phyloP scores from a whole-genome alignment of 2,888 invertebrate species.

The Folsomia candida region DNA sequence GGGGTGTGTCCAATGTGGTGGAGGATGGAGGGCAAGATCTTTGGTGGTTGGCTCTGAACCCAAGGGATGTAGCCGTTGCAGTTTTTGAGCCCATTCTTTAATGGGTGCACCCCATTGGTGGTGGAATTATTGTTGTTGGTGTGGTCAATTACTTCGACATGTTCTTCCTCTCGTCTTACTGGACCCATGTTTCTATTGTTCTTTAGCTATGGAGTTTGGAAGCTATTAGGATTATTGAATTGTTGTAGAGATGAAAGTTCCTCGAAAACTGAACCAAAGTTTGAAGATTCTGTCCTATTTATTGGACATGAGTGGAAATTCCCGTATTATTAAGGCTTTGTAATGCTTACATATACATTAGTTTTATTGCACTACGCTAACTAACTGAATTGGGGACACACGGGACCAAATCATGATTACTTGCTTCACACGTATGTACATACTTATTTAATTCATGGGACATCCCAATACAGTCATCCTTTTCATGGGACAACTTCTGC shows the following conservation, averaged over 20 bases:
- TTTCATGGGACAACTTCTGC: too few species aligned
- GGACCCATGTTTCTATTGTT: not conserved
- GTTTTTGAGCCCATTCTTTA: not conserved
- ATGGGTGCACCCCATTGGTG: not conserved
- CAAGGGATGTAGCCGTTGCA: not conserved
- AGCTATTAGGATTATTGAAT: not conserved
- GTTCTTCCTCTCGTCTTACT: not conserved
- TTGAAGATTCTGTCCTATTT: not conserved
- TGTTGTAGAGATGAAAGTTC: not conserved
- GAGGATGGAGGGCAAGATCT: constrained; percentile 68
- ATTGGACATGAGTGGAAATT: not conserved
- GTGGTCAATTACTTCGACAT: not conserved
- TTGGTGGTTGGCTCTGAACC: constrained; percentile 50
- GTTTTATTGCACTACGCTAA: too few species aligned
- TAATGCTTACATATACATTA: too few species aligned
- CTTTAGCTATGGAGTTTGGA: not conserved
- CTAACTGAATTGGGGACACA: not conserved
- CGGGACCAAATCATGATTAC: not conserved
- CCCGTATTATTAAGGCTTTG: not conserved
- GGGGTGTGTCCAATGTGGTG: constrained; percentile 81
- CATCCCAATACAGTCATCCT: not conserved
- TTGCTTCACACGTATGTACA: too few species aligned
- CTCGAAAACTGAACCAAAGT: not conserved
- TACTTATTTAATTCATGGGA: not conserved
- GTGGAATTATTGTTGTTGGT: too few species aligned